phyloP scores from a whole-genome alignment of 2,113 vertebrate genomes.

The Lipophrys pholis region DNA sequence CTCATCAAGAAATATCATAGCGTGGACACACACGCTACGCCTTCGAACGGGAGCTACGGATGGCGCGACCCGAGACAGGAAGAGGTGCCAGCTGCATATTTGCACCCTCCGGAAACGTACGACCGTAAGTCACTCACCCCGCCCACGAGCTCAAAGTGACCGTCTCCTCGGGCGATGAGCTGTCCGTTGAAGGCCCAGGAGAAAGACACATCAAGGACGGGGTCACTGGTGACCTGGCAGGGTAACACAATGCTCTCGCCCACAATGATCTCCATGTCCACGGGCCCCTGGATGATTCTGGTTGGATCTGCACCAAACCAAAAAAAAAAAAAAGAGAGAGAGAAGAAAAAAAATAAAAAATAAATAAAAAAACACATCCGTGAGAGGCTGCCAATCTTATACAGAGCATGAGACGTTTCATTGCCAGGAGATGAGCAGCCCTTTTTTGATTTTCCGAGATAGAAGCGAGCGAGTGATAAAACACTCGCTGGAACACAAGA shows the following conservation, averaged over 20 bases:
- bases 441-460: conserved; percentile 31
- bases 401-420: conserved; percentile 23
- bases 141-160: conserved; percentile 92
- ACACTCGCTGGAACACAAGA: conserved; percentile 11
- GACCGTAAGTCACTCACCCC: conserved; percentile 86
- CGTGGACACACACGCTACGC: conserved; percentile 53
- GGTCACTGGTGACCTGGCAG: conserved; percentile 91
- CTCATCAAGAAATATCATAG: conserved; percentile 39
- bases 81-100: conserved; percentile 67
- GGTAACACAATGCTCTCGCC: conserved; percentile 93
- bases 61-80: conserved; percentile 38
- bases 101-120: conserved; percentile 48
- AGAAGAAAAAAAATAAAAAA: too few species aligned
- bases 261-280: conserved; percentile 92
- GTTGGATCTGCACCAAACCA: conserved; percentile 87
- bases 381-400: conserved; percentile 10
- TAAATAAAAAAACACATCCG: too few species aligned
- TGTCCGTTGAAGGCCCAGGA: conserved; percentile 94
- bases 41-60: too few species aligned
- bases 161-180: conserved; percentile 85
- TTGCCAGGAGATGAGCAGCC: conserved; percentile 18
- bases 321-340: conserved; percentile 28
- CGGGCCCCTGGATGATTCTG: conserved; percentile 88
- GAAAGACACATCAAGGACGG: conserved; percentile 89
- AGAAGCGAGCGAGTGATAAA: not conserved